These are phyloP conservation scores for Limnephilus marmoratus DNA, from an alignment of 2,888 invertebrate genomes.

Conservation along the genomic window DNA sequence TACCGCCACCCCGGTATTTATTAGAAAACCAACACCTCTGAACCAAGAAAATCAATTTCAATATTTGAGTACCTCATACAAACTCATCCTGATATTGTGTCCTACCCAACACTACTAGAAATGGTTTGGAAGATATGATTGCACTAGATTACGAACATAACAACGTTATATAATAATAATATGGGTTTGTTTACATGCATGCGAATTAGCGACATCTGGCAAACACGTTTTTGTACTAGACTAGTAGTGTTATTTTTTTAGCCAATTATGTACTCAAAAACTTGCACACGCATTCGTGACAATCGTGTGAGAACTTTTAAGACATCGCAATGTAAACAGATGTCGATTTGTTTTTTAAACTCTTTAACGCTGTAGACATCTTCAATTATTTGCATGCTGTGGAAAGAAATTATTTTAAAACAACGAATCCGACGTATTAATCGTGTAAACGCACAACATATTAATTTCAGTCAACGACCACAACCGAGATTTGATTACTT, in stretches of 20 bases:
- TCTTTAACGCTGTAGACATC: not conserved
- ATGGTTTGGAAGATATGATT: not conserved
- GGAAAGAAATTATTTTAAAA: not conserved
- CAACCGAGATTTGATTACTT: no score
- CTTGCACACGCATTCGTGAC: constrained; percentile 11
- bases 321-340: constrained; percentile 34
- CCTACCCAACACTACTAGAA: no score
- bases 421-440: not conserved
- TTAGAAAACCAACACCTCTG: no score
- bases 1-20: no score
- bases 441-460: not conserved
- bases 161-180: constrained; percentile 19
- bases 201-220: constrained; percentile 27
- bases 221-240: constrained; percentile 1
- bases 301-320: constrained; percentile 30
- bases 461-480: no score
- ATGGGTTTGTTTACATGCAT: constrained; percentile 23
- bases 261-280: not conserved
- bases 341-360: not conserved
- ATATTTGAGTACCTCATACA: no score
- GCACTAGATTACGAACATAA: not conserved
- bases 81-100: no score
- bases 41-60: no score
- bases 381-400: not conserved
- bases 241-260: not conserved